Percentiles rank a stretch among this genome's conserved stretches.
Evolutionary conservation across 2,797 vertebrate species (phyloP).

Genomic region (Poecilia velifera): DNA sequence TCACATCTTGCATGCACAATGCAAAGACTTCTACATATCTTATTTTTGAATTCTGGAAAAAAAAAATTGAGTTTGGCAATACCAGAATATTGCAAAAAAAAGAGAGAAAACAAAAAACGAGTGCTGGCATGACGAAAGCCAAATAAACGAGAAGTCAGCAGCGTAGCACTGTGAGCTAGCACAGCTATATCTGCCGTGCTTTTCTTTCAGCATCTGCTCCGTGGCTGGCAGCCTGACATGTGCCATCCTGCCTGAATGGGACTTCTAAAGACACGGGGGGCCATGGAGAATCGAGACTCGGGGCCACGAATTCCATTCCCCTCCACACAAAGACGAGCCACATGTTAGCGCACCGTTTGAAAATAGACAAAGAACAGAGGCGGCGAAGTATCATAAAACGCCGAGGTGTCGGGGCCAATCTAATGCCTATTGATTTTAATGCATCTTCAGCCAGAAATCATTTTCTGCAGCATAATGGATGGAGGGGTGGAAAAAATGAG

Average conservation of each 20-base stretch:
- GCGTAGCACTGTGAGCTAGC: conserved; percentile 45
- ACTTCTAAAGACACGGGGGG: conserved; percentile 64
- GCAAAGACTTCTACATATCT: conserved; percentile 23
- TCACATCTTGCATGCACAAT: conserved; percentile 18
- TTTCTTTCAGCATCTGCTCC: conserved; percentile 45
- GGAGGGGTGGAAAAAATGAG: conserved; percentile 56
- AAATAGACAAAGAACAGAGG: conserved; percentile 62
- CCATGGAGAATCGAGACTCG: conserved; percentile 69
- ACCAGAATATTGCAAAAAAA: conserved; percentile 20
- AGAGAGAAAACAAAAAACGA: background rate
- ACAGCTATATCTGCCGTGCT: conserved; percentile 54
- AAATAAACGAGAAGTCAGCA: conserved; percentile 59
- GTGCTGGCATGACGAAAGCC: conserved; percentile 34
- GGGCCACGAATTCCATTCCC: conserved; percentile 68
- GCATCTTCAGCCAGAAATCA: conserved; percentile 71
- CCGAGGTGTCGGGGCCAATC: conserved; percentile 64
- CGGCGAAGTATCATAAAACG: conserved; percentile 61
- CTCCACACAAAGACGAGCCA: conserved; percentile 59
- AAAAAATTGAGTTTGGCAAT: conserved; percentile 5
- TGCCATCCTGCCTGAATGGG: conserved; percentile 54
- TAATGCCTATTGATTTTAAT: conserved; percentile 78
- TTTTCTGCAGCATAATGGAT: conserved; percentile 74
- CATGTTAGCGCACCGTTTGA: conserved; percentile 61
- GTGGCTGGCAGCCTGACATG: conserved; percentile 60
- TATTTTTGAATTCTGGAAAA: conserved; percentile 4